Evolutionary conservation across 1,140 invertebrate species (phyloP).

Genomic region (Babylonia areolata): DNA sequence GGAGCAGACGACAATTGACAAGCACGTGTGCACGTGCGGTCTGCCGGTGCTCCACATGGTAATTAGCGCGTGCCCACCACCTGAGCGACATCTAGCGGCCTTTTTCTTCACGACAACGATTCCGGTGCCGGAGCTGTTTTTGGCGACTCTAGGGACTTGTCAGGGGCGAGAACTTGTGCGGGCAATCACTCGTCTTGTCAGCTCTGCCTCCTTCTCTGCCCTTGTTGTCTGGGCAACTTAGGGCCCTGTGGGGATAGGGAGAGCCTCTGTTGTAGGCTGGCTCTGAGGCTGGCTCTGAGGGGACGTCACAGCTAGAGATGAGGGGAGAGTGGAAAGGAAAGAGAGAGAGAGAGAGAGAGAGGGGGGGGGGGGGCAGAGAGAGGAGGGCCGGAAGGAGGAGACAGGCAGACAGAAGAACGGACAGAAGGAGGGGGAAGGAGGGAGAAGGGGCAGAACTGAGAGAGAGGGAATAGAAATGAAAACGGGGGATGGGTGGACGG

Average conservation of each 20-base stretch:
- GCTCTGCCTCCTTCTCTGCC: background rate
- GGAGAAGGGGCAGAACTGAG: no score
- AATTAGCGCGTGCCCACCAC: constrained; percentile 35
- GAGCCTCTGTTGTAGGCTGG: no score
- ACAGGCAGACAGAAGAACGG: no score
- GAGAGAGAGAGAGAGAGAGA: no score
- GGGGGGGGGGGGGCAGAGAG: no score
- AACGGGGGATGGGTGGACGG: no score
- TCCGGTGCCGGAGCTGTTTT: constrained; percentile 5
- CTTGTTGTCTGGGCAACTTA: background rate
- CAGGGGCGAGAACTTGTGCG: background rate
- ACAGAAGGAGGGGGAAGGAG: no score
- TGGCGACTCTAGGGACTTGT: constrained; percentile 25
- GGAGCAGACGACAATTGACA: constrained; percentile 21
- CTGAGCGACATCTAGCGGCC: constrained; percentile 38
- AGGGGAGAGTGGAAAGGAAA: no score
- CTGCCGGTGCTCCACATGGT: constrained; percentile 28
- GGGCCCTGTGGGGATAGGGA: background rate
- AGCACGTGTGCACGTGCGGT: constrained; percentile 33
- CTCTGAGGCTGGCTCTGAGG: no score
- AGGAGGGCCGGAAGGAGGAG: no score
- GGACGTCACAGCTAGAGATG: no score
- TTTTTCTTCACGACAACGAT: constrained; percentile 13
- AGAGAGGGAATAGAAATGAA: no score
- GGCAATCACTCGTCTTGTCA: constrained; percentile 25